Base-by-base conservation (phyloP, 2,888 invertebrate genomes). In the Phengaris alcon region DNA sequence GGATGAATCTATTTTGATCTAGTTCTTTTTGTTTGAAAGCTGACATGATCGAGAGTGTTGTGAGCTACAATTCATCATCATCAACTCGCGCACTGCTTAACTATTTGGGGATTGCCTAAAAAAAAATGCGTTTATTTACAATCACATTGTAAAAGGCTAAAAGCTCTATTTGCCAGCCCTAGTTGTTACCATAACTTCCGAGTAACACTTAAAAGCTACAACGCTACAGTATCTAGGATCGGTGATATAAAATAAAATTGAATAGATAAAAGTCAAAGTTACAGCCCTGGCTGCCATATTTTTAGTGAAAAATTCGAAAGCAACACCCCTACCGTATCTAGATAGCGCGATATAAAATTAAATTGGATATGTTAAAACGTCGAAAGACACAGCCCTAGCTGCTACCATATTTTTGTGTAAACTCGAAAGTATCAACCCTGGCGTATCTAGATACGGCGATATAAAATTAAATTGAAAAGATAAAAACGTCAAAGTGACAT, bases 401-500 rank as follows among this genome's bases (percentile, higher is more conserved):
- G n/a, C 13, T 55, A 12, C 6, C 12, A 6, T 54, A 54, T 64
- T 52, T 52, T 35, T 35, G 12, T 35, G 15, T 10, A 44, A 44
- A 44, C 64, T 44, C 13, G 10, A 12, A 64, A 44, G 35, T 12
- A 2, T 3, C 44, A 64, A 9, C 64, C 64, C 64, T 64, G n/a
- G 6, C 13, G 55, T 6, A 64, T 44, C 35, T 6, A 59, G 12
- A 64, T 44, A n/a, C 5, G 6, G 55, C 13, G n/a, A n/a, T n/a
- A 35, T 44, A 64, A 64, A 64, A 64, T 73, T 73, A 44, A 73
- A 73, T 73, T 35, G 52, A 55, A 73, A 8, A 73, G 73, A 55
- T 73, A 76, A 78, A 76, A 75, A 76, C 75, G 75, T 74, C 75
- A 48, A 72, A 73, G 35, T 44, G 35, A 22, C 48, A 57, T 3